These are phyloP conservation scores for Clarias platycephalus DNA, from an alignment of 2,797 vertebrate species.

Conservation along the genomic window DNA sequence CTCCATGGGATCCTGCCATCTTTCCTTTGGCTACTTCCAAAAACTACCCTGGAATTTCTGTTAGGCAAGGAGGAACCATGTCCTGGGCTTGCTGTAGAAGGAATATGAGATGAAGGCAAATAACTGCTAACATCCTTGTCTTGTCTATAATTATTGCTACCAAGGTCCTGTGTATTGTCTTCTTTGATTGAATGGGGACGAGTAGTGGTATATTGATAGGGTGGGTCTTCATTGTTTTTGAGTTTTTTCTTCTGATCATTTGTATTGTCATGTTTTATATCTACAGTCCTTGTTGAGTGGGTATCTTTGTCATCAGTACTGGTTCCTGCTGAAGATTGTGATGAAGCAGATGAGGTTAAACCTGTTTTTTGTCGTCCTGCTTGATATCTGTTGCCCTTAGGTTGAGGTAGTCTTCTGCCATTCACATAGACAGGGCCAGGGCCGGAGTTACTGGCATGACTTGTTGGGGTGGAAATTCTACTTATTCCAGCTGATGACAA, in stretches of 20 bases:
- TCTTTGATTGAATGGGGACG: conserved; percentile 50
- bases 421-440: conserved; percentile 61
- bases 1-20: conserved; percentile 62
- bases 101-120: conserved; percentile 53
- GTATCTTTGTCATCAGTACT: conserved; percentile 50
- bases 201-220: conserved; percentile 39
- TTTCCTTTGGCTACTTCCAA: conserved; percentile 60
- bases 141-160: conserved; percentile 26
- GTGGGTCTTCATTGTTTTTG: conserved; percentile 56
- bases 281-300: conserved; percentile 46
- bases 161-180: conserved; percentile 24
- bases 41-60: conserved; percentile 61
- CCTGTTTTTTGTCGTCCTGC: conserved; percentile 64
- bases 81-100: conserved; percentile 61
- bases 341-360: conserved; percentile 54
- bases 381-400: conserved; percentile 63
- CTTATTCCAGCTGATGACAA: conserved; percentile 43
- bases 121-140: conserved; percentile 34
- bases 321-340: conserved; percentile 59
- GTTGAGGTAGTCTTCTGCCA: conserved; percentile 60
- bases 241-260: conserved; percentile 48
- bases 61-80: conserved; percentile 57
- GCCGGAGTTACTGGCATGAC: conserved; percentile 54
- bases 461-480: conserved; percentile 52
- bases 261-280: conserved; percentile 48